Evolutionary conservation across 2,797 vertebrate genomes (phyloP), one percentile per base, ranked within the genome.

Genomic region (Danio aesculapii): DNA sequence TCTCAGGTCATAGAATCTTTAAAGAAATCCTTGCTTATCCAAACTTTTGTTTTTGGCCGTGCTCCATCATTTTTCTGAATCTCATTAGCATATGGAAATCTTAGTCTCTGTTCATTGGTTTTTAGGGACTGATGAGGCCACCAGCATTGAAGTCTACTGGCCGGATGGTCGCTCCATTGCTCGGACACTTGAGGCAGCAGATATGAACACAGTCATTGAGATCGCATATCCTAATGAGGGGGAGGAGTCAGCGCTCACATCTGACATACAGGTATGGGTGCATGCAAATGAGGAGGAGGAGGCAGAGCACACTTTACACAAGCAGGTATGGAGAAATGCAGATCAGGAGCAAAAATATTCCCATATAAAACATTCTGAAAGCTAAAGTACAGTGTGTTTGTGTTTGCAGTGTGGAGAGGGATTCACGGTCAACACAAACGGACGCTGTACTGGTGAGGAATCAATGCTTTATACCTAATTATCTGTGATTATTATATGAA

Each of bases 81-180:
- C 17, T 46, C 5, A 44, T 59, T 44, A 19, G 16, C 46, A 59
- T 62, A n/a, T n/a, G n/a, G n/a, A n/a, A n/a, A n/a, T n/a, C n/a
- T n/a, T n/a, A n/a, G 13, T 78, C 12, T 74, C 66, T 10, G 46
- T 6, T 64, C 5, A 47, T n/a, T 79, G 39, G 67, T 58, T 84
- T 59, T 8, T 89, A 97, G 96, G 96, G 87, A 91, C 17, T 0
- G 96, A 98, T 0, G 86, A 92, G 81, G 95, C 93, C 77, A 96
- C 89, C 77, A 96, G 95, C 0, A 86, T 98, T 87, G 95, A 97
- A 87, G 96, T 98, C 81, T 95, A 93, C 0, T 97, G 97, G 97
- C 96, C 97, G 0, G 95, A 96, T 0, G 92, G 95, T 78, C 92
- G 78, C 0, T 86, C 92, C 13, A 6, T 88, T 50, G 88, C 88